Percentiles rank a stretch among this genome's conserved stretches.
phyloP scores from a whole-genome alignment of 2,797 vertebrate genomes.

The Pogoniulus pusillus region DNA sequence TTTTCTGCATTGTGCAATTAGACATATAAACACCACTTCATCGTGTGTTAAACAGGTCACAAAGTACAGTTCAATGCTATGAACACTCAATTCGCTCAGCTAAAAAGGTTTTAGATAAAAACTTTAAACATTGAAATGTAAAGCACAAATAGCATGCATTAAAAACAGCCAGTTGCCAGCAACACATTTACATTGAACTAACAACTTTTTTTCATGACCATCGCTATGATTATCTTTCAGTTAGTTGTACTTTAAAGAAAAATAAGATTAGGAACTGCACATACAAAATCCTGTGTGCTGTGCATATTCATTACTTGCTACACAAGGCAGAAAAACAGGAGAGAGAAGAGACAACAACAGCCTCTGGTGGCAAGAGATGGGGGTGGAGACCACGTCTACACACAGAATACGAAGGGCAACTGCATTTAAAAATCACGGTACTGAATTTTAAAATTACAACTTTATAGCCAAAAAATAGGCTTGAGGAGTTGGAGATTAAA shows the following conservation, averaged over 20 bases:
- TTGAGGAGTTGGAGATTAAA: not conserved
- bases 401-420: not conserved
- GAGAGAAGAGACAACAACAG: not conserved
- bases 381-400: not conserved
- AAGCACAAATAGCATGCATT: not conserved
- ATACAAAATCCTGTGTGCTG: not conserved
- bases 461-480: not conserved
- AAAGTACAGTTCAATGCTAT: not conserved
- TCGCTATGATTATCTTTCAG: not conserved
- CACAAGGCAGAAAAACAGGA: not conserved
- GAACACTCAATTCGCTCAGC: not conserved
- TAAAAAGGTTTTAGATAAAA: not conserved
- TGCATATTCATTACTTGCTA: not conserved
- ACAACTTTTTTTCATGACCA: not conserved
- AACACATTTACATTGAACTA: not conserved
- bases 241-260: not conserved
- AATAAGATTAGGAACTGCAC: not conserved
- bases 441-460: not conserved
- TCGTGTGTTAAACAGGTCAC: not conserved
- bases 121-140: not conserved
- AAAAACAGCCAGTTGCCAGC: not conserved
- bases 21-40: not conserved
- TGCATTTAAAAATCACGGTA: not conserved
- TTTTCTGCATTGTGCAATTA: not conserved
- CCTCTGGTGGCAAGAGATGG: not conserved